A percentile compares a stretch with the other conserved stretches of the same genome.
These are phyloP conservation scores for Acridotheres tristis DNA, from an alignment of 2,797 vertebrate genomes.

Conservation along the genomic window DNA sequence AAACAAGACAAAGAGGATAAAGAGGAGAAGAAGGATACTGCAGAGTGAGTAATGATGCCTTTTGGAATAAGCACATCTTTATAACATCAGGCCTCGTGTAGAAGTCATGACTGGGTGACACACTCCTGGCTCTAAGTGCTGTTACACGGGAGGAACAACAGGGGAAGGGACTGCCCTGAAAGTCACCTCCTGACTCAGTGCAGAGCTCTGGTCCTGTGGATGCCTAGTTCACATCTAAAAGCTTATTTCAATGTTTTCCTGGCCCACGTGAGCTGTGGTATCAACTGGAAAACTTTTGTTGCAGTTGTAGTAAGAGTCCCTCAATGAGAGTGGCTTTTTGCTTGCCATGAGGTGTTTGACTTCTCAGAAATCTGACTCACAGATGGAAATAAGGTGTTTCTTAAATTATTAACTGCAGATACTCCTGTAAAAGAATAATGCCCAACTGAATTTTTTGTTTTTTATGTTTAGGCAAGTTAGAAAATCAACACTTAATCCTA, in stretches of 20 bases:
- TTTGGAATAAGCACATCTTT: background rate
- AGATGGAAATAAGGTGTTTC: background rate
- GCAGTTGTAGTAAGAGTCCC: background rate
- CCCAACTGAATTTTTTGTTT: background rate
- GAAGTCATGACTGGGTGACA: background rate
- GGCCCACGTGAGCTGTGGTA: background rate
- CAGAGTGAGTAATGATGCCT: conserved; percentile 86
- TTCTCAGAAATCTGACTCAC: background rate
- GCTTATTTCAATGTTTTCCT: background rate
- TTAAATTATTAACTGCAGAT: background rate
- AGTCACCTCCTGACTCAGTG: background rate
- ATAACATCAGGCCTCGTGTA: background rate
- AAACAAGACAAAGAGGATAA: conserved; percentile 92
- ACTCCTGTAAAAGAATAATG: background rate
- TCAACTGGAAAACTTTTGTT: background rate
- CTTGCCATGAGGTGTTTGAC: background rate
- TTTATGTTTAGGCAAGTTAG: conserved; percentile 88
- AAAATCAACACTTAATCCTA: conserved; percentile 98
- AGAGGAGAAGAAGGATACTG: conserved; percentile 93
- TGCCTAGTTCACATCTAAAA: background rate
- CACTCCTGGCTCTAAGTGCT: background rate
- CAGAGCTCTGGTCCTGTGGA: background rate
- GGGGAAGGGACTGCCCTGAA: background rate
- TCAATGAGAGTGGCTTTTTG: background rate
- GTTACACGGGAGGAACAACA: background rate